Base-by-base conservation (phyloP, 2,888 invertebrate species). In the Noctua fimbriata region DNA sequence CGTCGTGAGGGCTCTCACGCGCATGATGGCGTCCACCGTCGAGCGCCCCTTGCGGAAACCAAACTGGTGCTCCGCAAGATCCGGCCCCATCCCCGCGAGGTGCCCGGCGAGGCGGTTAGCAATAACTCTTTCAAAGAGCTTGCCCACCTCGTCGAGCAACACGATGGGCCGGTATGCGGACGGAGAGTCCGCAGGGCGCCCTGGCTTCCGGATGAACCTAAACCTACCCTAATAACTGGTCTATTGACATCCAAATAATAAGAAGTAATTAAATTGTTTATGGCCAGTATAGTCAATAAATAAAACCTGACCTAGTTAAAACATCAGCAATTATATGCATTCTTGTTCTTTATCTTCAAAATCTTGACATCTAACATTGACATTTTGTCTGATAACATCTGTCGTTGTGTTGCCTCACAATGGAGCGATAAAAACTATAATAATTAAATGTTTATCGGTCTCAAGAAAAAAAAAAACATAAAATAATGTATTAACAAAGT, bases 371-470 rank as follows among this genome's bases (percentile, higher is more conserved):
- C 28, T 79, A 21, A 77, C 41, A 52, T 79, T 83, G 79, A 52
- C 65, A 66, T 81, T 66, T 70, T 83, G n/a, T 7, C 32, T 44
- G 83, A 83, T 65, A 58, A 32, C 41, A 78, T 78, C 28, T 58
- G 16, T 16, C n/a, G 32, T 65, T 21, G 10, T 12, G 16, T 55
- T 49, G 21, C 24, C 16, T 21, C 16, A n/a, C 21, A 52, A 69
- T 55, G 14, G n/a, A 41, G 32, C 18, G 41, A 14, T 28, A 18
- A 1, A 47, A 47, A 65, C 1, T 5, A 16, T 47, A 7, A 28
- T 32, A 14, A 52, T 36, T 36, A 6, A 79, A 41, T 77, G 3
- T 52, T 52, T 58, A 66, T 18, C 58, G 18, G 16, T 47, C 9
- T 55, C 12, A 9, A 16, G 9, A 24, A 60, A 41, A 28, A 12